These are phyloP conservation scores for Tauraco erythrolophus DNA, from an alignment of 2,113 vertebrate genomes.

Conservation along the genomic window DNA sequence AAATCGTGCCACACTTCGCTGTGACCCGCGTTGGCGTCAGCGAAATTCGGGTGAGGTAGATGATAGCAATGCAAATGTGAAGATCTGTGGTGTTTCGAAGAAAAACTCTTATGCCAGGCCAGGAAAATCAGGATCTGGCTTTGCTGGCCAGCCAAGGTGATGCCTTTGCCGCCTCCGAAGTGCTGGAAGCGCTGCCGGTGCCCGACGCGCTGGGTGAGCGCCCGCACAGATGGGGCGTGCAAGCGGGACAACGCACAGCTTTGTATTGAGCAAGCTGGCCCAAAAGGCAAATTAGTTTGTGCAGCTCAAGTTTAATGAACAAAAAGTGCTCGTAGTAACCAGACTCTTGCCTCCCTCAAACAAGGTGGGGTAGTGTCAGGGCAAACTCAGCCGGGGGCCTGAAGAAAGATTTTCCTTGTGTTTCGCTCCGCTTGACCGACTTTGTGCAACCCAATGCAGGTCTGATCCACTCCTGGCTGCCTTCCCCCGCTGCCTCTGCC, in stretches of 20 bases:
- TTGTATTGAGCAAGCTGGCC: conserved; percentile 5
- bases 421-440: conserved; percentile 23
- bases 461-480: not conserved
- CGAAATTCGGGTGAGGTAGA: not conserved
- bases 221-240: not conserved
- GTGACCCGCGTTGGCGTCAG: fast-evolving
- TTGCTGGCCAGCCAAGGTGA: not conserved
- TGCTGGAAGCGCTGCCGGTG: not conserved
- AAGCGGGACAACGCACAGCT: not conserved
- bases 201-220: not conserved
- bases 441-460: not conserved
- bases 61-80: not conserved
- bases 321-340: conserved; percentile 58
- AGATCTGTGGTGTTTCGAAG: not conserved
- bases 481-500: not conserved
- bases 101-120: fast-evolving
- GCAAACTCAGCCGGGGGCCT: conserved; percentile 31
- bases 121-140: not conserved
- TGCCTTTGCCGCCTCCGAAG: not conserved
- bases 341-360: conserved; percentile 41
- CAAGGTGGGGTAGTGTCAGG: conserved; percentile 55
- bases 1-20: fast-evolving
- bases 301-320: conserved; percentile 65
- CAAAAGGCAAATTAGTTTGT: conserved; percentile 65
- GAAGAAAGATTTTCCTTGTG: conserved; percentile 54